phyloP scores from a whole-genome alignment of 1,140 invertebrate genomes.

The Danaus plexippus region DNA sequence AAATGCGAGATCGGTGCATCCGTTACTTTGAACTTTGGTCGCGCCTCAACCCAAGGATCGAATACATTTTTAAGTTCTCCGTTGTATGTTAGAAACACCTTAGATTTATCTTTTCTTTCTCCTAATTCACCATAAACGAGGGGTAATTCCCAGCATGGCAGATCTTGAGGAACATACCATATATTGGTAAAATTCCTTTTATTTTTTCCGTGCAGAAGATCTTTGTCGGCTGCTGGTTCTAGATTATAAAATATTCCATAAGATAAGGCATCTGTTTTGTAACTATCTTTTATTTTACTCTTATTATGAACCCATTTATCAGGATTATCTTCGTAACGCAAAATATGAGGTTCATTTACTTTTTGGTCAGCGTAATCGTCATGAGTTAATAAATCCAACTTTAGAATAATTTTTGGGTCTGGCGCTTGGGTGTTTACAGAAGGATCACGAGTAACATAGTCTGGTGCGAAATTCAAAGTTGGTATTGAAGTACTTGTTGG shows the following conservation, averaged over 20 bases:
- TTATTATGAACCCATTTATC: too few species aligned
- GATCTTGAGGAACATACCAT: conserved; percentile 51
- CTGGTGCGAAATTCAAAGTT: too few species aligned
- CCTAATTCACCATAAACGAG: conserved; percentile 43
- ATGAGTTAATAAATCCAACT: too few species aligned
- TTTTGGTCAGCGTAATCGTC: too few species aligned
- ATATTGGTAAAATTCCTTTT: conserved; percentile 20
- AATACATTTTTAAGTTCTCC: conserved; percentile 41
- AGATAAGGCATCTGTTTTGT: not conserved
- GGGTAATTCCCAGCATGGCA: conserved; percentile 53
- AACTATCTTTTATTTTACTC: too few species aligned
- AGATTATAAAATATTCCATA: conserved; percentile 40
- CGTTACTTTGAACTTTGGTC: conserved; percentile 7
- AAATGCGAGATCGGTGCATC: conserved; percentile 16
- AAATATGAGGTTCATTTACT: too few species aligned
- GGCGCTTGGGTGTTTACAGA: too few species aligned
- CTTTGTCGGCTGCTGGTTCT: conserved; percentile 31
- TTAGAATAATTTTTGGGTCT: too few species aligned
- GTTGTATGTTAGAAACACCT: conserved; percentile 42
- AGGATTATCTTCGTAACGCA: too few species aligned
- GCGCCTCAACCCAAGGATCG: conserved; percentile 15
- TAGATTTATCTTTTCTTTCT: conserved; percentile 21
- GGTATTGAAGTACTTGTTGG: too few species aligned
- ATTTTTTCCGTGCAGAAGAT: conserved; percentile 16
- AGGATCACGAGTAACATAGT: too few species aligned